These are phyloP conservation scores for Carcharodon carcharias DNA, from an alignment of 2,797 vertebrate species.

Conservation along the genomic window DNA sequence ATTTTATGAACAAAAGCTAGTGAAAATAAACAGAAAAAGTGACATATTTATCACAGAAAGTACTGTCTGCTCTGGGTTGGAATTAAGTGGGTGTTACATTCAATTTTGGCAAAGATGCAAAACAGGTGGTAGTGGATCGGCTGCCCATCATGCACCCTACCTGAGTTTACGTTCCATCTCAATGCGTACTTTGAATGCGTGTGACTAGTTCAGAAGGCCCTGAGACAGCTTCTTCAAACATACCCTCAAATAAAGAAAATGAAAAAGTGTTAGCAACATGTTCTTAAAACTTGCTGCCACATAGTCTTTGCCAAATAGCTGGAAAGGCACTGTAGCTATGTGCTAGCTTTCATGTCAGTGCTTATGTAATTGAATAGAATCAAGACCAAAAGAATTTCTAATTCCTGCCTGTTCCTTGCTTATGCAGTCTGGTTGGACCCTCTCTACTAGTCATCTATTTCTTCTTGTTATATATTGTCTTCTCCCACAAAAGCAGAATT, in stretches of 20 bases:
- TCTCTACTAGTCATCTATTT: background rate
- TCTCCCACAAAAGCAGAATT: background rate
- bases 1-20: background rate
- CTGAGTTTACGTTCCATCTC: background rate
- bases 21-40: constrained; percentile 5
- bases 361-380: background rate
- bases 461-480: background rate
- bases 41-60: background rate
- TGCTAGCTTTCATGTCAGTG: background rate
- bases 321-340: background rate
- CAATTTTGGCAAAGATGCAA: background rate
- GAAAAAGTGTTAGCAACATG: background rate
- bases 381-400: background rate
- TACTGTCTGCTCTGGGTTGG: background rate
- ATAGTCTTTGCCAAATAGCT: background rate
- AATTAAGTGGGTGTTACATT: background rate
- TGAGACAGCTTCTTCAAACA: background rate
- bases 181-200: background rate
- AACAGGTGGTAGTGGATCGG: background rate
- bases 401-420: background rate
- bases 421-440: background rate
- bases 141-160: background rate
- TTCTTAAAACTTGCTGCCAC: background rate
- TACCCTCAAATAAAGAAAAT: background rate
- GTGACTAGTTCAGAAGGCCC: background rate